Conservation (phyloP, 2,113 vertebrate genomes). For the Erinaceus europaeus region DNA sequence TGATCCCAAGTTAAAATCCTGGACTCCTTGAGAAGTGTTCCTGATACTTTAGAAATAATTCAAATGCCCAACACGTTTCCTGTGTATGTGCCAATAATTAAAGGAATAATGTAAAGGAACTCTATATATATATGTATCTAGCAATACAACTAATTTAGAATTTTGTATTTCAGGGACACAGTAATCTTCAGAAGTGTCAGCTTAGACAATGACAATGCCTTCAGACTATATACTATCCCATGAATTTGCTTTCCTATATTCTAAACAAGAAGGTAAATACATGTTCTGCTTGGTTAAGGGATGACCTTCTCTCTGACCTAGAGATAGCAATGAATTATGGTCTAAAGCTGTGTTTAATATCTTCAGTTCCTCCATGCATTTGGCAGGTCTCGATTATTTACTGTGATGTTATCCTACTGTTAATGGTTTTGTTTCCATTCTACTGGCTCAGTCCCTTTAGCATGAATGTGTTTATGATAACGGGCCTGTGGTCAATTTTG, state of each 20-base stretch:
- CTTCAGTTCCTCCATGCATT: background rate
- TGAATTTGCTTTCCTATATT: constrained; percentile 17
- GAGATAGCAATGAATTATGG: background rate
- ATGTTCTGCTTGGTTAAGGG: background rate
- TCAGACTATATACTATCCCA: background rate
- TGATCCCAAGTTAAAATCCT: constrained; percentile 33
- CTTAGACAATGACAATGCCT: background rate
- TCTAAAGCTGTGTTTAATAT: background rate
- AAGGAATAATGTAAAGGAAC: background rate
- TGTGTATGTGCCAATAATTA: background rate
- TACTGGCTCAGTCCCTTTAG: background rate
- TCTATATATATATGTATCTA: background rate
- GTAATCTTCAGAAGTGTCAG: background rate
- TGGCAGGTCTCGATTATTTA: background rate
- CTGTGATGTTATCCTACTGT: background rate
- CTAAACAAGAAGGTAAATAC: background rate
- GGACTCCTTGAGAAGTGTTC: background rate
- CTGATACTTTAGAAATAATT: constrained; percentile 4
- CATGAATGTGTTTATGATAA: background rate
- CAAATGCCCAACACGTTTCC: background rate
- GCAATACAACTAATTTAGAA: background rate
- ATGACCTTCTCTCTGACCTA: constrained; percentile 14
- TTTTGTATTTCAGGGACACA: constrained; percentile 15
- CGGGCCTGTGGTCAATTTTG: background rate
- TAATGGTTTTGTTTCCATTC: background rate